These are phyloP conservation scores for Theodoxus fluviatilis DNA, from an alignment of 2,888 invertebrate species.

Conservation along the genomic window DNA sequence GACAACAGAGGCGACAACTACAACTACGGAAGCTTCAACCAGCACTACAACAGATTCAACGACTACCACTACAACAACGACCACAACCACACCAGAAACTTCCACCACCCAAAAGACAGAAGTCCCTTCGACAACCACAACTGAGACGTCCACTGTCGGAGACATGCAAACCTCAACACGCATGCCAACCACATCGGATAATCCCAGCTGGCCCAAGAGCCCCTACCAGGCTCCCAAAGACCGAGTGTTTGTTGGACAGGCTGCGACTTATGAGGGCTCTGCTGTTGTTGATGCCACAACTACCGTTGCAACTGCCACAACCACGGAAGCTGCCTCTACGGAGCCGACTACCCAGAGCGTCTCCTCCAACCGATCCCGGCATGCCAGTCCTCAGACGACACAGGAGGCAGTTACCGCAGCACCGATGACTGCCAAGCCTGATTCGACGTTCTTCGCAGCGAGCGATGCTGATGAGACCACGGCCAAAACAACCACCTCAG, in stretches of 20 bases:
- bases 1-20: not conserved
- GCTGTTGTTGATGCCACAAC: too few relatives aligned
- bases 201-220: too few relatives aligned
- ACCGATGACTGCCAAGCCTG: not conserved
- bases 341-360: too few relatives aligned
- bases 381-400: not conserved
- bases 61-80: not conserved
- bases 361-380: not conserved
- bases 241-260: too few relatives aligned
- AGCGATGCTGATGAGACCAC: too few relatives aligned
- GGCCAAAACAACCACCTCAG: too few relatives aligned
- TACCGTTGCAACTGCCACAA: too few relatives aligned
- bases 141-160: not conserved
- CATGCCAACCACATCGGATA: not conserved
- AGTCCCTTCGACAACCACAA: not conserved
- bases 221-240: too few relatives aligned
- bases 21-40: not conserved
- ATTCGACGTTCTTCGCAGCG: too few relatives aligned
- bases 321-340: too few relatives aligned
- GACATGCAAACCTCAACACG: not conserved
- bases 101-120: not conserved
- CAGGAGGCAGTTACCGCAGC: not conserved
- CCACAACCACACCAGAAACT: constrained; percentile 5
- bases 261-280: too few relatives aligned
- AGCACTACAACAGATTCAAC: not conserved